Conservation (phyloP, 2,797 vertebrate genomes). For the Acestrorhynchus altus region DNA sequence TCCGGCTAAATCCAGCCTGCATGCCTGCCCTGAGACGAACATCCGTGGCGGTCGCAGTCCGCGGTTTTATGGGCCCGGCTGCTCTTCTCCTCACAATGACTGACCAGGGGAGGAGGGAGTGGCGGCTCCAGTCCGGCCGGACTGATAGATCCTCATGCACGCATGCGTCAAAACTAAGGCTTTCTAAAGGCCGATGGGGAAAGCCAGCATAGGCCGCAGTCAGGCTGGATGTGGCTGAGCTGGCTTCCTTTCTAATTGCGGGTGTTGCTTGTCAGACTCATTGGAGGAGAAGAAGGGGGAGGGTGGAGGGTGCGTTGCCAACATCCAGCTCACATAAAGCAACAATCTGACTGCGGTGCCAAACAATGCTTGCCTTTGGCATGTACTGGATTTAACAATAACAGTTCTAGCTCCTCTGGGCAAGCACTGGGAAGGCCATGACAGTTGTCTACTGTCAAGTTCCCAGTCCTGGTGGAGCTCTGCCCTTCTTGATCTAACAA, state of each 20-base stretch:
- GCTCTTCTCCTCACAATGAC: slow-evolving; percentile 63
- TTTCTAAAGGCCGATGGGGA: slow-evolving; percentile 40
- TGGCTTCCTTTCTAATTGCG: slow-evolving; percentile 83
- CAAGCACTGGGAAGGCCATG: slow-evolving; percentile 9
- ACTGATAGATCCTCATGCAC: slow-evolving; percentile 70
- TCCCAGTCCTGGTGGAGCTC: neutral
- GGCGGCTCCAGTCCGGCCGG: slow-evolving; percentile 60
- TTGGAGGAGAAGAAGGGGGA: slow-evolving; percentile 44
- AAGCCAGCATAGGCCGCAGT: slow-evolving; percentile 67
- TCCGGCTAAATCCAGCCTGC: slow-evolving; percentile 49
- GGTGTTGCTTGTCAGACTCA: slow-evolving; percentile 80
- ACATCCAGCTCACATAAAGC: slow-evolving; percentile 63
- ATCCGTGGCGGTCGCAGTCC: slow-evolving; percentile 48
- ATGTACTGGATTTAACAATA: slow-evolving; percentile 23
- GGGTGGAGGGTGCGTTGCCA: slow-evolving; percentile 62
- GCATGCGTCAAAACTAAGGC: slow-evolving; percentile 61
- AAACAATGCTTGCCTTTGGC: slow-evolving; percentile 36
- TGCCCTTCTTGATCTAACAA: neutral
- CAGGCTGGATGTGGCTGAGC: slow-evolving; percentile 81
- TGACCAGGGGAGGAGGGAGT: slow-evolving; percentile 54
- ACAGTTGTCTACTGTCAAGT: slow-evolving; percentile 23
- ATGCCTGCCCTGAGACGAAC: slow-evolving; percentile 36
- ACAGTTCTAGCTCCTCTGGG: slow-evolving; percentile 13
- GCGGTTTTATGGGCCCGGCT: slow-evolving; percentile 48
- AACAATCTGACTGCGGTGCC: slow-evolving; percentile 18